Evolutionary conservation across 2,888 invertebrate species (phyloP).

Genomic region (Apamea crenata): DNA sequence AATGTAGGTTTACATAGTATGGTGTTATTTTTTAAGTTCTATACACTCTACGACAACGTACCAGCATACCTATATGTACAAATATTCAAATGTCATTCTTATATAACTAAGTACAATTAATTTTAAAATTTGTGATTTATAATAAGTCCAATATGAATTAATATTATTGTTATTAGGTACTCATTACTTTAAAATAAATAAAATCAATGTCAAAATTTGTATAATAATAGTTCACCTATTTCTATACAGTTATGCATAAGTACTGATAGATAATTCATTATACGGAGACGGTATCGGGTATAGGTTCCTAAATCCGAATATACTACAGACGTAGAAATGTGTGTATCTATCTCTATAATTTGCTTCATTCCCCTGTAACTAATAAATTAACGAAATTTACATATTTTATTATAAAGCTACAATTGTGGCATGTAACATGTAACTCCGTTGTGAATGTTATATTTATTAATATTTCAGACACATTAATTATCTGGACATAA

Average conservation of each 20-base stretch:
- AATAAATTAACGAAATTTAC: conserved; percentile 10
- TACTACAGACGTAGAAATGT: not conserved
- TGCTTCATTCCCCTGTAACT: not conserved
- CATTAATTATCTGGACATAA: not conserved
- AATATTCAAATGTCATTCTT: too few species aligned
- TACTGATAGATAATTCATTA: not conserved
- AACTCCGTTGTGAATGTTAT: conserved; percentile 1
- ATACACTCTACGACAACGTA: too few species aligned
- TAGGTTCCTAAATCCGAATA: not conserved
- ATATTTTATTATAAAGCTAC: not conserved
- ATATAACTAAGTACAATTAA: too few species aligned
- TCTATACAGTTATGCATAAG: not conserved
- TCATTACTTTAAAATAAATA: too few species aligned
- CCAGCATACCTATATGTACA: too few species aligned
- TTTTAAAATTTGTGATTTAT: too few species aligned
- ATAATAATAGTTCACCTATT: not conserved
- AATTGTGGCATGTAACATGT: not conserved
- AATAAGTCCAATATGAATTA: too few species aligned
- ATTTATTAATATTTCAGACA: not conserved
- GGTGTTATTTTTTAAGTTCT: too few species aligned
- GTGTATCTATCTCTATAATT: not conserved
- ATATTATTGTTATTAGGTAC: too few species aligned
- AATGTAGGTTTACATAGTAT: too few species aligned
- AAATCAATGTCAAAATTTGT: too few species aligned
- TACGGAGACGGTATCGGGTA: not conserved